phyloP scores from a whole-genome alignment of 2,113 vertebrate genomes.

The Indicator indicator region DNA sequence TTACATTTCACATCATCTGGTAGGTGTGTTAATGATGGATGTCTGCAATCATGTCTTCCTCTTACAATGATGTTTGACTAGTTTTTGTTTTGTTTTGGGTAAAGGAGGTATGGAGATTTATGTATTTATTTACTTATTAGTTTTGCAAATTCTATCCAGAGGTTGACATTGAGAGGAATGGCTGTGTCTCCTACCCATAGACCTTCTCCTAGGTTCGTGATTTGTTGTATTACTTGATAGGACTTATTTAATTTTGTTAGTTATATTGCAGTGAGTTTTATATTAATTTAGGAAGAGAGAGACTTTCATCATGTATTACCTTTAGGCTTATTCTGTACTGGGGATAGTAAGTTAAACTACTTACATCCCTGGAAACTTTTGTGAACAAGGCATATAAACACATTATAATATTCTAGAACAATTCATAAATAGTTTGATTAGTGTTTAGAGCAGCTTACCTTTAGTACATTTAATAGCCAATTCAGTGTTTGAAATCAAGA shows the following conservation, averaged over 20 bases:
- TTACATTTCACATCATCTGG: too few relatives aligned
- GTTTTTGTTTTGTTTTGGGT: not conserved
- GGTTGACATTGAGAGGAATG: not conserved
- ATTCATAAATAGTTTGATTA: slow-evolving; percentile 36
- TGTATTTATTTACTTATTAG: too few relatives aligned
- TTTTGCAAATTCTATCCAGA: not conserved
- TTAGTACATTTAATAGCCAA: slow-evolving; percentile 7
- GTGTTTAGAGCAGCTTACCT: not conserved
- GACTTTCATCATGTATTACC: not conserved
- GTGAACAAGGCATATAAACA: not conserved
- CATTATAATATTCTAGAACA: not conserved
- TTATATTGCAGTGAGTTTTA: not conserved
- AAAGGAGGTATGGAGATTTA: not conserved
- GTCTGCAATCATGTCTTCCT: not conserved
- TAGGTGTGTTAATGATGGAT: not conserved
- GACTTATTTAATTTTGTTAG: not conserved
- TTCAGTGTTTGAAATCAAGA: not conserved
- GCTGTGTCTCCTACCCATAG: not conserved
- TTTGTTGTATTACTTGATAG: not conserved
- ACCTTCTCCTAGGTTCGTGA: not conserved
- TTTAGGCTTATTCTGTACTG: slow-evolving; percentile 4
- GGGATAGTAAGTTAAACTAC: slow-evolving; percentile 17
- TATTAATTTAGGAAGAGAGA: not conserved
- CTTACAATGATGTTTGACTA: not conserved
- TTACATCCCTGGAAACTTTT: slow-evolving; percentile 12